These are phyloP conservation scores for Eulacestoma nigropectus DNA, from an alignment of 2,113 vertebrate species.

Conservation along the genomic window DNA sequence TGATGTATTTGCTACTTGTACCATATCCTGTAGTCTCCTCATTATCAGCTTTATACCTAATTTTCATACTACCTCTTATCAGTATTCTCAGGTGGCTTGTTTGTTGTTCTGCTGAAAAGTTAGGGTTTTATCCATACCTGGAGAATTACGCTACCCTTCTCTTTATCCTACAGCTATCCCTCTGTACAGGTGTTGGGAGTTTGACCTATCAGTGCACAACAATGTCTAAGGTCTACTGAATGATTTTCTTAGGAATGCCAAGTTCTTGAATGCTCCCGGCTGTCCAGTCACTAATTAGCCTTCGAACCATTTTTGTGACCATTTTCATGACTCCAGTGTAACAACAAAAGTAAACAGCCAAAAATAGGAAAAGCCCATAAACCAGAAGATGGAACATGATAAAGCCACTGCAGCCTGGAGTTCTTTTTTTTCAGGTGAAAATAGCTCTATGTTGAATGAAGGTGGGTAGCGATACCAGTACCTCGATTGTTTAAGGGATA, in stretches of 20 bases:
- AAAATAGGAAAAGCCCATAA: neutral
- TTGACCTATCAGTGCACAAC: neutral
- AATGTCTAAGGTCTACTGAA: neutral
- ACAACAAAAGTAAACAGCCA: neutral
- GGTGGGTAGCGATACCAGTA: neutral
- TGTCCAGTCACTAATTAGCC: neutral
- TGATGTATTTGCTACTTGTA: neutral
- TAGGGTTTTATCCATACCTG: neutral
- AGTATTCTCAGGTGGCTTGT: neutral
- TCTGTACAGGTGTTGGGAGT: neutral
- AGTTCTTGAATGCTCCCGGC: neutral
- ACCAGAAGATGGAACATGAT: neutral
- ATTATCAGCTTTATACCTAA: neutral
- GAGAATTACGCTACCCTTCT: neutral
- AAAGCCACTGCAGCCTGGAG: neutral
- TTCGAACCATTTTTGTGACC: neutral
- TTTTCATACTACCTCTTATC: neutral
- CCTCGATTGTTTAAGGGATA: neutral
- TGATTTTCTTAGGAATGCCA: neutral
- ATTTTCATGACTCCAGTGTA: neutral
- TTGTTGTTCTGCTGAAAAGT: neutral
- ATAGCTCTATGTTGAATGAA: neutral
- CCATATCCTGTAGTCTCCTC: neutral
- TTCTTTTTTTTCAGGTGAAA: neutral
- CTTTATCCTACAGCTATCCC: neutral